Conservation (phyloP, 2,113 vertebrate species). For the Callopanchax toddi region DNA sequence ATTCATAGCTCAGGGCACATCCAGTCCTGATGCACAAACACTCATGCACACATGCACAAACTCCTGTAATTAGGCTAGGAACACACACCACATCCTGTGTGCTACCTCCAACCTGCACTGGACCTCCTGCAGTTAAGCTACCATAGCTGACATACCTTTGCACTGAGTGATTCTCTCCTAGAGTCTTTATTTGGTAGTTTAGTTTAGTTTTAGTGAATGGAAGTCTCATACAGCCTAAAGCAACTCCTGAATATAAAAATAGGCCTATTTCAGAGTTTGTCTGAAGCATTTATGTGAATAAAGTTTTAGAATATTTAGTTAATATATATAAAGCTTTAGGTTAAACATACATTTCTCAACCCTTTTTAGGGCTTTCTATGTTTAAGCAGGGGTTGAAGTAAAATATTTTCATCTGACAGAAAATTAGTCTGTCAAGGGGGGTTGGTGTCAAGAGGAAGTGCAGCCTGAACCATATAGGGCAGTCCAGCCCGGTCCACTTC, state of each 20-base stretch:
- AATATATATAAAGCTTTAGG: too few relatives aligned
- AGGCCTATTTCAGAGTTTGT: slow-evolving; percentile 32
- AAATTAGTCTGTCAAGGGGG: too few relatives aligned
- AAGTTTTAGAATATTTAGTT: too few relatives aligned
- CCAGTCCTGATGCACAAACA: slow-evolving; percentile 23
- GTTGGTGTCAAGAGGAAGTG: too few relatives aligned
- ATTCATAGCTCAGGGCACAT: slow-evolving; percentile 54
- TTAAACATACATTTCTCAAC: too few relatives aligned
- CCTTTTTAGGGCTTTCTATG: too few relatives aligned
- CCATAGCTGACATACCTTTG: slow-evolving; percentile 72
- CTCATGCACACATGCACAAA: slow-evolving; percentile 35
- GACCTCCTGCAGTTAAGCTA: slow-evolving; percentile 65
- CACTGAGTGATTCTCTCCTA: slow-evolving; percentile 52
- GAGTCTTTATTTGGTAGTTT: slow-evolving; percentile 63
- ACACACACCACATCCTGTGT: slow-evolving; percentile 53
- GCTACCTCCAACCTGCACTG: slow-evolving; percentile 53
- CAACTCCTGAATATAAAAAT: slow-evolving; percentile 39
- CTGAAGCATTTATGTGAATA: too few relatives aligned
- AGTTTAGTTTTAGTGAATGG: slow-evolving; percentile 22
- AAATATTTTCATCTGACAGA: too few relatives aligned
- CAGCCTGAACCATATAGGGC: too few relatives aligned
- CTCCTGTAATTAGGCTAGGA: slow-evolving; percentile 80
- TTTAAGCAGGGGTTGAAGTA: too few relatives aligned
- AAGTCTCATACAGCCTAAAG: slow-evolving; percentile 6
- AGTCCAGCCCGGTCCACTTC: too few relatives aligned